Base-by-base conservation (phyloP, 2,888 invertebrate genomes). In the Imbricaverruca yamaguchii region DNA sequence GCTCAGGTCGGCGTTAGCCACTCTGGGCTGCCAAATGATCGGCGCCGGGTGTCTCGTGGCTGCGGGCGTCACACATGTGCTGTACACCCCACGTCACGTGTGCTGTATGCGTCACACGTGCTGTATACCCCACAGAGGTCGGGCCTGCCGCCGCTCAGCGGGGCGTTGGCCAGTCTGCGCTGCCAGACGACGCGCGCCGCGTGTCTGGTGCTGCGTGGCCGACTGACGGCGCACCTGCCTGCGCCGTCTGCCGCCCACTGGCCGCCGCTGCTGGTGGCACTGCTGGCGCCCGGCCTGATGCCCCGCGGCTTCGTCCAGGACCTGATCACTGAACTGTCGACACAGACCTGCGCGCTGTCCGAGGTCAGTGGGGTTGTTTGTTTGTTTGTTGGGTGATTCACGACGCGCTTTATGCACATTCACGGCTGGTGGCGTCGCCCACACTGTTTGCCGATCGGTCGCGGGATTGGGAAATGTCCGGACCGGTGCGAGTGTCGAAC, bases 201-300 rank as follows among this genome's bases (percentile, higher is more conserved):
- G 9, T 23, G 23, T 10, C 74, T 74, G 55, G 74, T 55, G 53
- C 55, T 74, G 55, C 74, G 74, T 23, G 74, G 74, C 21, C 74
- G 74, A 11, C 21, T 74, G 74, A 74, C 74, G 21, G 21, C 15
- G 23, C 74, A 74, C 55, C 55, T 21, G 55, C 18, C 55, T 53
- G 55, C 74, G 55, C 10, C 53, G 55, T 21, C 53, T 9, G 18
- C 53, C 9, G 13, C 21, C 74, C 15, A 15, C 53, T 21, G 53
- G 74, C 74, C 74, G 55, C 74, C 74, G 55, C 74, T 74, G n/a
- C 74, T 74, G 74, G 53, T 53, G 23, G 74, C 74, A 1, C 18
- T 55, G 55, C 74, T 74, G 55, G 18, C 12, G 18, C 39, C 39
- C 15, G 74, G 53, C 3, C 74, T 74, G 74, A 10, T 74, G 74